These are phyloP conservation scores for Dryobates pubescens DNA, from an alignment of 2,797 vertebrate genomes.

Conservation along the genomic window DNA sequence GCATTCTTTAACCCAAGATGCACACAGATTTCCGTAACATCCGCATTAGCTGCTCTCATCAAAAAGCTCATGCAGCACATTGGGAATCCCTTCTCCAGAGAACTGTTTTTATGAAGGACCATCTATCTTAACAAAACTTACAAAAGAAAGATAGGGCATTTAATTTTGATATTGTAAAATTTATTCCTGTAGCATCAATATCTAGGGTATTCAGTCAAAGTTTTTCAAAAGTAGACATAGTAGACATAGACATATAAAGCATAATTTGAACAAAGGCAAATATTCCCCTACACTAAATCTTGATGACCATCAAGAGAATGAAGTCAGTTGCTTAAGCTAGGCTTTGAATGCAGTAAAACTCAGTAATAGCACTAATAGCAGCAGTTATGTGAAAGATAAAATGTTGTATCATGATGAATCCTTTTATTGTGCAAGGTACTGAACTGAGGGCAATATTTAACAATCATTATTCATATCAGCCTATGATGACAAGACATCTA, in stretches of 20 bases:
- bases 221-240: not conserved
- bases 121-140: not conserved
- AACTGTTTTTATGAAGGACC: not conserved
- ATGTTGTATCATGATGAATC: fast-evolving
- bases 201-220: not conserved
- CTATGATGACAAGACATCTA: not conserved
- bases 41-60: not conserved
- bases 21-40: not conserved
- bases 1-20: not conserved
- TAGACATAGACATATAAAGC: not conserved
- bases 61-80: not conserved
- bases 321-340: not conserved
- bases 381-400: not conserved
- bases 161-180: not conserved
- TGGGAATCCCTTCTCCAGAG: not conserved
- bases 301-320: not conserved
- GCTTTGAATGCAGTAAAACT: not conserved
- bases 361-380: not conserved
- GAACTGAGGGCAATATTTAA: not conserved
- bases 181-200: not conserved
- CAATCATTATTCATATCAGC: not conserved
- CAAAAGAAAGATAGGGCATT: not conserved
- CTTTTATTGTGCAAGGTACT: not conserved
- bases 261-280: not conserved
- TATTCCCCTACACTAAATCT: too few species aligned